Percentiles rank a stretch among this genome's conserved stretches.
These are phyloP conservation scores for Rhopalosiphum nymphaeae DNA, from an alignment of 2,888 invertebrate genomes.

Conservation along the genomic window DNA sequence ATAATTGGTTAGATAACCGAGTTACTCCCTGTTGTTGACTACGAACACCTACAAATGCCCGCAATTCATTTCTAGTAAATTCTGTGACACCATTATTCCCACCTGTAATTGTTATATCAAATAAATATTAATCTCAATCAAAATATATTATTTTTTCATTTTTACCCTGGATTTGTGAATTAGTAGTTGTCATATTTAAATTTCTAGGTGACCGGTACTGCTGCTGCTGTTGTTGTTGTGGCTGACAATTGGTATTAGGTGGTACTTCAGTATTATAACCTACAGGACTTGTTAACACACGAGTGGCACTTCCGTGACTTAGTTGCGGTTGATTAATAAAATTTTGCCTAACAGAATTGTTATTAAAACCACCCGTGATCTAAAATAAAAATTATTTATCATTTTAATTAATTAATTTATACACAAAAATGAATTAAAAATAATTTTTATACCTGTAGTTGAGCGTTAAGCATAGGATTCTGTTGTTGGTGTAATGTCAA, in stretches of 20 bases:
- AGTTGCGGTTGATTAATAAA: slow-evolving; percentile 50
- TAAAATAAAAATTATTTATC: slow-evolving; percentile 19
- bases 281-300: slow-evolving; percentile 44
- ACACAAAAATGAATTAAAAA: not conserved
- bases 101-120: slow-evolving; percentile 70
- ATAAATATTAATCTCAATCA: not conserved
- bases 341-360: slow-evolving; percentile 51
- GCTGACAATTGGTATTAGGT: slow-evolving; percentile 65
- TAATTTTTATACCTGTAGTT: slow-evolving; percentile 77
- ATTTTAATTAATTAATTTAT: not conserved
- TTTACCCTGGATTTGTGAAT: slow-evolving; percentile 76
- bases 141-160: slow-evolving; percentile 66
- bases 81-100: slow-evolving; percentile 77
- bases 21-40: slow-evolving; percentile 73
- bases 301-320: not conserved
- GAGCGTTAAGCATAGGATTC: slow-evolving; percentile 91
- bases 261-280: slow-evolving; percentile 47
- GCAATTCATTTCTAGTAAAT: slow-evolving; percentile 91
- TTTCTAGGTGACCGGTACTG: slow-evolving; percentile 75
- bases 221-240: slow-evolving; percentile 67
- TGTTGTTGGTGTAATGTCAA: slow-evolving; percentile 82
- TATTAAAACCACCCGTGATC: slow-evolving; percentile 49
- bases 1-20: slow-evolving; percentile 71
- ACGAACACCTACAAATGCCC: slow-evolving; percentile 89
- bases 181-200: slow-evolving; percentile 72